Conservation (phyloP, 2,113 vertebrate genomes). For the Campylomormyrus numenius region DNA sequence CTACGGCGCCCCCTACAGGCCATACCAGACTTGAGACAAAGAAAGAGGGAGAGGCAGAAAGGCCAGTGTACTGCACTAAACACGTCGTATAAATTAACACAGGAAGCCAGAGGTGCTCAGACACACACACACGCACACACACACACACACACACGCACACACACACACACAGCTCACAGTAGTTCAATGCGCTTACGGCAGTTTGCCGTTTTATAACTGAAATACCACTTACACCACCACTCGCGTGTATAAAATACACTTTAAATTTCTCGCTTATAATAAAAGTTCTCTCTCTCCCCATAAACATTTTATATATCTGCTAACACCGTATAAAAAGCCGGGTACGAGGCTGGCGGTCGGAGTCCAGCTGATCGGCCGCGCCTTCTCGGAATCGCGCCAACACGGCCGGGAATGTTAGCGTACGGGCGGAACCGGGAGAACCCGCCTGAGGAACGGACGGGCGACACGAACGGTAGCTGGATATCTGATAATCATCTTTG, state of each 20-base stretch:
- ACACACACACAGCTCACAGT: conserved; percentile 64
- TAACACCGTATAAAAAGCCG: conserved; percentile 64
- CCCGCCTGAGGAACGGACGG: not conserved
- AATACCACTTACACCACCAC: conserved; percentile 62
- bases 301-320: conserved; percentile 37
- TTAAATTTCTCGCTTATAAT: not conserved
- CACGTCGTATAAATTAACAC: conserved; percentile 75
- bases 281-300: conserved; percentile 11
- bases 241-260: conserved; percentile 21
- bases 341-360: conserved; percentile 79
- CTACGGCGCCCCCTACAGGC: not conserved
- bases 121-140: not conserved
- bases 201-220: conserved; percentile 67
- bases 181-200: conserved; percentile 77
- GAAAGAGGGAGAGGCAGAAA: conserved; percentile 8
- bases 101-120: conserved; percentile 7
- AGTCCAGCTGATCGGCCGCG: conserved; percentile 50
- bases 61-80: conserved; percentile 84
- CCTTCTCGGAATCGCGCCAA: conserved; percentile 69
- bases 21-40: not conserved
- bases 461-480: not conserved
- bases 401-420: conserved; percentile 82
- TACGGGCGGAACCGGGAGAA: conserved; percentile 51
- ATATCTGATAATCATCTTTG: conserved; percentile 17
- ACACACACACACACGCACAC: conserved; percentile 43